These are phyloP conservation scores for Oceanodroma leucorhoa DNA, from an alignment of 2,797 vertebrate species.

Conservation along the genomic window DNA sequence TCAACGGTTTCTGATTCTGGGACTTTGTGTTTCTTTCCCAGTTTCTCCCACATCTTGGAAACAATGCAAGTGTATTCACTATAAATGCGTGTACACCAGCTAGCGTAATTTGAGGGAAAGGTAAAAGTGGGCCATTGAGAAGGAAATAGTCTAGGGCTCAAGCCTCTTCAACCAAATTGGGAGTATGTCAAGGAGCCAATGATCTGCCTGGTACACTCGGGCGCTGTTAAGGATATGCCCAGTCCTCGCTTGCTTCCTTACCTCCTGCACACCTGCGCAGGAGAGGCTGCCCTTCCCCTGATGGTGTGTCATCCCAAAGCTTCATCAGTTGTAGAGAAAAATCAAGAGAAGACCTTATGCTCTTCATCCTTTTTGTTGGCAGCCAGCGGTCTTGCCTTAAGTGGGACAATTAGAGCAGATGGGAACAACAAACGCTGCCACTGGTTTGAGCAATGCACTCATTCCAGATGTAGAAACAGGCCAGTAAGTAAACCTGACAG, in stretches of 20 bases:
- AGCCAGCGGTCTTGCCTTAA: background rate
- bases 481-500: background rate
- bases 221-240: fast-evolving
- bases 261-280: background rate
- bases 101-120: background rate
- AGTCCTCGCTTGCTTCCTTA: background rate
- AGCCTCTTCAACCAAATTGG: background rate
- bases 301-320: background rate
- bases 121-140: background rate
- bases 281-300: background rate
- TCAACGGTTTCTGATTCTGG: background rate
- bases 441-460: background rate
- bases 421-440: background rate
- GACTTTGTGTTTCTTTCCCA: background rate
- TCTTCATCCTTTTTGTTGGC: background rate
- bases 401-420: background rate
- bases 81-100: background rate
- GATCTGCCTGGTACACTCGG: background rate
- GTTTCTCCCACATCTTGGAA: background rate
- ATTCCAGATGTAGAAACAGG: background rate
- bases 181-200: background rate
- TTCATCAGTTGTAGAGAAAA: background rate
- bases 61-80: background rate
- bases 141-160: background rate
- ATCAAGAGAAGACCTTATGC: background rate